Evolutionary conservation across 2,113 vertebrate species (phyloP).

Genomic region (Sus scrofa): DNA sequence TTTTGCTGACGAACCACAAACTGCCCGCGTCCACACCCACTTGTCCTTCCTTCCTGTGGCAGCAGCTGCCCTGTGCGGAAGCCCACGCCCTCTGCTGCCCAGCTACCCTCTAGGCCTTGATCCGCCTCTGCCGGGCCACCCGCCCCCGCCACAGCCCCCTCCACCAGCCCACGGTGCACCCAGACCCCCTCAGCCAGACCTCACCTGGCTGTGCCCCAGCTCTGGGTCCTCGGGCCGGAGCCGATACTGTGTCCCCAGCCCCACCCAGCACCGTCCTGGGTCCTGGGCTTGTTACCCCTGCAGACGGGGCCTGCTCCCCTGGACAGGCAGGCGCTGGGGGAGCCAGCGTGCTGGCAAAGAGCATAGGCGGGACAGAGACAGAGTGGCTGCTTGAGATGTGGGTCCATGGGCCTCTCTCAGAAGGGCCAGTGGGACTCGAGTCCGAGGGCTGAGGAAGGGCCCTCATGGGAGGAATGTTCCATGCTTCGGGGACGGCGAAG

Average conservation of each 20-base stretch:
- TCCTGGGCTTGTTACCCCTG: rapidly evolving
- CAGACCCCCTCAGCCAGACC: neutral
- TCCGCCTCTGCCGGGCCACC: neutral
- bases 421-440: neutral
- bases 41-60: slow-evolving; percentile 22
- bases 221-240: rapidly evolving
- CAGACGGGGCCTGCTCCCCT: neutral
- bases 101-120: neutral
- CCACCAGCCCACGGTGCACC: rapidly evolving
- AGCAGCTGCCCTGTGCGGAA: neutral
- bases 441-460: too few species aligned
- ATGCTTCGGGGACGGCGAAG: neutral
- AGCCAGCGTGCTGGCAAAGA: too few species aligned
- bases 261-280: rapidly evolving
- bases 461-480: rapidly evolving
- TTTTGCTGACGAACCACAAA: neutral
- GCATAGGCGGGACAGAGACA: neutral
- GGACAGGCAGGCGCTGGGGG: rapidly evolving
- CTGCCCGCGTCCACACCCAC: neutral
- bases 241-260: neutral
- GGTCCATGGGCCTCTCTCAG: neutral
- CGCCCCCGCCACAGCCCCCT: rapidly evolving
- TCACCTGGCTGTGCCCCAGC: neutral
- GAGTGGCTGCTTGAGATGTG: neutral
- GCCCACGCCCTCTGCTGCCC: neutral